Conservation (phyloP, 1,140 invertebrate genomes). For the Drosophila ironensis region DNA sequence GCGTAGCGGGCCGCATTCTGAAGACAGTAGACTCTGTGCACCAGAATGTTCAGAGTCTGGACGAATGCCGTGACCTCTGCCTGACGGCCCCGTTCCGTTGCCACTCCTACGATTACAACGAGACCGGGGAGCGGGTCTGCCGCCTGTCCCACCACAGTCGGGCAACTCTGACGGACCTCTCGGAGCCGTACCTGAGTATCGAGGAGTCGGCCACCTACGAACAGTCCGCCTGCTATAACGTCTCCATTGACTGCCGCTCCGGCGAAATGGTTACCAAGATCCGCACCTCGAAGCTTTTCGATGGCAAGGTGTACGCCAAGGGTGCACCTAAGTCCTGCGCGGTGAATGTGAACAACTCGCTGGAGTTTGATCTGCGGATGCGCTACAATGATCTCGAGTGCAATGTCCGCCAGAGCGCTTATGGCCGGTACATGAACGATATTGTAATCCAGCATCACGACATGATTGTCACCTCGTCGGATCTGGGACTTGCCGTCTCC, state of each 20-base stretch:
- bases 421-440: conserved; percentile 93
- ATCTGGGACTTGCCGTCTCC: conserved; percentile 94
- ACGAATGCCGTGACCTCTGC: conserved; percentile 94
- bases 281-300: conserved; percentile 95
- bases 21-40: conserved; percentile 97
- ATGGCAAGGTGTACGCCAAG: conserved; percentile 97
- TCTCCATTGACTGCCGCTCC: conserved; percentile 94
- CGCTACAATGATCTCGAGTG: conserved; percentile 95
- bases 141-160: conserved; percentile 94
- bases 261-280: conserved; percentile 96
- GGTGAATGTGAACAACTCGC: conserved; percentile 91
- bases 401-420: conserved; percentile 92
- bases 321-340: conserved; percentile 95
- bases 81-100: conserved; percentile 92
- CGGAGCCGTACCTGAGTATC: conserved; percentile 94
- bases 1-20: conserved; percentile 91
- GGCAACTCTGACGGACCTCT: conserved; percentile 93
- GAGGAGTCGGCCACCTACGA: conserved; percentile 95
- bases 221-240: conserved; percentile 96
- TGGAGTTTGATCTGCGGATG: conserved; percentile 94
- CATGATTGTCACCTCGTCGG: conserved; percentile 96
- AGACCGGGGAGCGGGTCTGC: conserved; percentile 95
- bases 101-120: conserved; percentile 96
- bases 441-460: conserved; percentile 97
- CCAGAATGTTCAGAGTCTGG: conserved; percentile 92